Conservation (phyloP, 2,113 vertebrate genomes). For the Romanogobio albipinnatus region DNA sequence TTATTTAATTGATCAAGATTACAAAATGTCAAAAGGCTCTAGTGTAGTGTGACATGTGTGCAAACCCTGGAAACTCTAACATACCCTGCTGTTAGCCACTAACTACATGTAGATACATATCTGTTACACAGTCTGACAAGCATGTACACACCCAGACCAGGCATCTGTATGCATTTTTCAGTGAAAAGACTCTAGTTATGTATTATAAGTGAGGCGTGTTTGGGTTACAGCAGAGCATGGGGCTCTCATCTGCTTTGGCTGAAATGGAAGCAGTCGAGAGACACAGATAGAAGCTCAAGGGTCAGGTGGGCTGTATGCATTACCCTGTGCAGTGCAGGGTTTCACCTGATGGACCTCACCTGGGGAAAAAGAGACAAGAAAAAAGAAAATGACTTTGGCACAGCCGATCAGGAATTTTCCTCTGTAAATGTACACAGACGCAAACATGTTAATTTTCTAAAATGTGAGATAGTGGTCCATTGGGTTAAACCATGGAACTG, state of each 20-base stretch:
- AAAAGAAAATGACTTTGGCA: conserved; percentile 10
- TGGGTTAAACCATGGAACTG: too few relatives aligned
- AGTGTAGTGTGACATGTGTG: not conserved
- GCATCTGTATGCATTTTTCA: conserved; percentile 39
- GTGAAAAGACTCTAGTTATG: conserved; percentile 33
- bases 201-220: conserved; percentile 48
- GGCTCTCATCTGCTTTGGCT: conserved; percentile 41
- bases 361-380: conserved; percentile 17
- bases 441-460: not conserved
- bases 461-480: too few relatives aligned
- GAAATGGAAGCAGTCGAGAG: conserved; percentile 40
- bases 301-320: conserved; percentile 53
- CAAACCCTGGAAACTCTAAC: not conserved
- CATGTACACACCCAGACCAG: conserved; percentile 13
- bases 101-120: conserved; percentile 26
- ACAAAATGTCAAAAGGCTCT: not conserved
- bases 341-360: conserved; percentile 50
- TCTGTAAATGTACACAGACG: not conserved
- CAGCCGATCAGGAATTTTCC: not conserved
- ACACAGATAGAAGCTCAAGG: conserved; percentile 41
- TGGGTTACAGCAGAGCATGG: conserved; percentile 47
- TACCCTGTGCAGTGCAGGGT: conserved; percentile 49
- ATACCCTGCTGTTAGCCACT: not conserved
- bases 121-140: conserved; percentile 36
- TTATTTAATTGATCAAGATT: not conserved